Percentiles rank a stretch among this genome's conserved stretches.
These are phyloP conservation scores for Coregonus clupeaformis DNA, from an alignment of 2,113 vertebrate species.

Conservation along the genomic window DNA sequence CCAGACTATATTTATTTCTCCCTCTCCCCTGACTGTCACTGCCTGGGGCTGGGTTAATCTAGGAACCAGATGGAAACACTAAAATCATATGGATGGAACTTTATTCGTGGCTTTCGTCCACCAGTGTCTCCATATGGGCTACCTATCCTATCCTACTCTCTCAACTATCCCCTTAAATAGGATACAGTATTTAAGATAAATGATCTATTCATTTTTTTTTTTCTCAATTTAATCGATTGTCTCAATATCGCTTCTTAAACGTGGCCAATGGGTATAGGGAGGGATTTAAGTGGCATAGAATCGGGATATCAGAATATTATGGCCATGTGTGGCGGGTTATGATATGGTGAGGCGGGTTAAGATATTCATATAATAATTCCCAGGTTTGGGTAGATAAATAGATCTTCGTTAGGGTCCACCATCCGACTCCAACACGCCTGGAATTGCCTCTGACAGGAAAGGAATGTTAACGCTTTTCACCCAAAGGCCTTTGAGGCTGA, in stretches of 20 bases:
- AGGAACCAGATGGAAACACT: conserved; percentile 72
- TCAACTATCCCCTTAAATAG: too few species aligned
- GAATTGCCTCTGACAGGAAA: conserved; percentile 69
- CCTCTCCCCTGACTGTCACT: conserved; percentile 24
- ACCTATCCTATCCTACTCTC: too few species aligned
- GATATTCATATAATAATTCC: neutral
- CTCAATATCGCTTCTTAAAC: neutral
- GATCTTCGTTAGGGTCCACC: conserved; percentile 20
- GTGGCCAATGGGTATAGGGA: neutral
- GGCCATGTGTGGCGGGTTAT: neutral
- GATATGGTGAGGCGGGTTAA: neutral
- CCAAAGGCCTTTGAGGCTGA: too few species aligned
- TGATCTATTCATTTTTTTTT: too few species aligned
- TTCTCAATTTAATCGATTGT: too few species aligned
- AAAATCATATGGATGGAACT: conserved; percentile 71
- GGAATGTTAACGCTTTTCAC: conserved; percentile 38
- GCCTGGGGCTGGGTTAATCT: conserved; percentile 49
- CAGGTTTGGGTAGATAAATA: too few species aligned
- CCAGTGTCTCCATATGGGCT: conserved; percentile 1
- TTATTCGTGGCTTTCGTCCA: conserved; percentile 51
- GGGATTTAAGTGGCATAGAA: neutral
- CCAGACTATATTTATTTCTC: conserved; percentile 43
- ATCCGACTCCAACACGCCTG: conserved; percentile 62
- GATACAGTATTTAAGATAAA: too few species aligned
- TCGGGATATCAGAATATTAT: neutral